phyloP scores from a whole-genome alignment of 2,113 vertebrate species.

The Colius striatus region DNA sequence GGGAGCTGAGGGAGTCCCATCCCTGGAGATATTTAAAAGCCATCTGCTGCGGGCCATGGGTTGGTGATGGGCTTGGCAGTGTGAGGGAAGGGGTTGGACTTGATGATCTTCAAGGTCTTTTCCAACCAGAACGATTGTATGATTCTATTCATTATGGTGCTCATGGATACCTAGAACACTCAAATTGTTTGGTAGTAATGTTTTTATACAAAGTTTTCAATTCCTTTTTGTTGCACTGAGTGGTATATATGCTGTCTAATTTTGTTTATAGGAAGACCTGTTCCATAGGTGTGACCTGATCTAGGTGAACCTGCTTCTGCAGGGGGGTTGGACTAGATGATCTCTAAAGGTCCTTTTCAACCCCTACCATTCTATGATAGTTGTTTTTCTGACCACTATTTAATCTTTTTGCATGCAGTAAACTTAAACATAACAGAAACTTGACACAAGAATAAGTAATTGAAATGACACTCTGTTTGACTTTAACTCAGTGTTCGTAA shows the following conservation, averaged over 20 bases:
- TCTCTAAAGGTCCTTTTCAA: too few species aligned
- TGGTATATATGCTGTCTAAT: not conserved
- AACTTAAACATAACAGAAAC: slow-evolving; percentile 12
- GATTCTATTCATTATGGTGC: not conserved
- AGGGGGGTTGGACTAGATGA: too few species aligned
- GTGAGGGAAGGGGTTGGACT: too few species aligned
- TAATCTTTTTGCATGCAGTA: not conserved
- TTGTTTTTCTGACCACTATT: not conserved
- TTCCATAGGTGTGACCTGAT: not conserved
- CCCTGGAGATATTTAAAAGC: too few species aligned
- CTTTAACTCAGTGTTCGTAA: not conserved
- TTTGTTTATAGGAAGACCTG: not conserved
- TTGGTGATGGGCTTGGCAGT: too few species aligned
- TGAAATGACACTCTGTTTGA: not conserved
- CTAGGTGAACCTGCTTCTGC: too few species aligned
- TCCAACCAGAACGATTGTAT: too few species aligned
- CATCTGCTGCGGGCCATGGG: too few species aligned
- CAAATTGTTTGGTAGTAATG: not conserved
- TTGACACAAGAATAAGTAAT: not conserved
- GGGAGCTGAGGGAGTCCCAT: too few species aligned
- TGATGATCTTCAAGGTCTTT: too few species aligned
- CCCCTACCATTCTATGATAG: too few species aligned
- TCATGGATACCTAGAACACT: not conserved
- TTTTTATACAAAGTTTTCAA: not conserved
- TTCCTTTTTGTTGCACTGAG: not conserved